phyloP scores from a whole-genome alignment of 1,140 invertebrate genomes.

The Nasonia longicornis region DNA sequence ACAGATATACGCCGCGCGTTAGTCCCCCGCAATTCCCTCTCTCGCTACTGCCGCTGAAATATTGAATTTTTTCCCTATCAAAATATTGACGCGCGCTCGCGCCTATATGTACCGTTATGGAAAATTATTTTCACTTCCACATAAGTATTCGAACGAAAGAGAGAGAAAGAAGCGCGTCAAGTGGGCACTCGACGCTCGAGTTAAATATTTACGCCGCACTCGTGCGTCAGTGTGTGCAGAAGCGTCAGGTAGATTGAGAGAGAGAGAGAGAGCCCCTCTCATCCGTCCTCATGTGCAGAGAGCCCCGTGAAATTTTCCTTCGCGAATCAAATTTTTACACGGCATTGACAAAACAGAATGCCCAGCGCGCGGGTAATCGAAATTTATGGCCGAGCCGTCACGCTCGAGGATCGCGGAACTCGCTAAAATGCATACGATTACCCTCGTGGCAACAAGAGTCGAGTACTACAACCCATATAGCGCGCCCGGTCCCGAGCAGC shows the following conservation, averaged over 20 bases:
- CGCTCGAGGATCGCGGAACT: constrained; percentile 48
- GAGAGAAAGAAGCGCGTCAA: constrained; percentile 34
- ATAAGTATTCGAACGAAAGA: not conserved
- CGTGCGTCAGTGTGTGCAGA: constrained; percentile 20
- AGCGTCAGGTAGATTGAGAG: constrained; percentile 46
- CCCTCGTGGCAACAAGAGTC: constrained; percentile 36
- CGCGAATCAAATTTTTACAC: constrained; percentile 36
- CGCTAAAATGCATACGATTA: constrained; percentile 63
- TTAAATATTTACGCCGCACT: constrained; percentile 58
- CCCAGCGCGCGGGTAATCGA: constrained; percentile 50
- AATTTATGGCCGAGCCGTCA: constrained; percentile 60
- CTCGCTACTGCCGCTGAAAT: constrained; percentile 6
- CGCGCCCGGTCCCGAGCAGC: not conserved
- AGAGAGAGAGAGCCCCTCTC: constrained; percentile 18
- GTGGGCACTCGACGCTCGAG: constrained; percentile 47
- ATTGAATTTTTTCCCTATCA: constrained; percentile 40
- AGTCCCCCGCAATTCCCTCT: constrained; percentile 20
- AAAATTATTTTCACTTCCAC: constrained; percentile 2
- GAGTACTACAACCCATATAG: not conserved
- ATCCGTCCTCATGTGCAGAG: not conserved
- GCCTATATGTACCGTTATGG: not conserved
- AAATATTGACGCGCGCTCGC: not conserved
- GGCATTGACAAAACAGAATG: constrained; percentile 51
- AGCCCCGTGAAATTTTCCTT: constrained; percentile 4
- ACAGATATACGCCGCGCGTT: constrained; percentile 48